phyloP scores from a whole-genome alignment of 1,140 invertebrate genomes.

The Heliconius nattereri region DNA sequence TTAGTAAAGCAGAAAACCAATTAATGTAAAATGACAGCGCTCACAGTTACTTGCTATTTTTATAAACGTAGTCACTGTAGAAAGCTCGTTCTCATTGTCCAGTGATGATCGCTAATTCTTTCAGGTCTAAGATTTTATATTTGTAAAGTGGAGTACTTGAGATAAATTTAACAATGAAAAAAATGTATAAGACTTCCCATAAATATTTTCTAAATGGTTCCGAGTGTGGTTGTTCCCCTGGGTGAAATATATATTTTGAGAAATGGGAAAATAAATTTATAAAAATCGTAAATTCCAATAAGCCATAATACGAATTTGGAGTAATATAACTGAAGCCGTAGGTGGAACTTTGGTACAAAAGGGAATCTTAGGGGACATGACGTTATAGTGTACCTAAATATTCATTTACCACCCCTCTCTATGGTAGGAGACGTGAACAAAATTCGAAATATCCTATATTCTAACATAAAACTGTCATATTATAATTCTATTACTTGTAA shows the following conservation, averaged over 20 bases:
- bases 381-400: conserved; percentile 33
- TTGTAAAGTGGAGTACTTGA: too few relatives aligned
- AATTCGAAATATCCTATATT: conserved; percentile 25
- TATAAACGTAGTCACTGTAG: conserved; percentile 35
- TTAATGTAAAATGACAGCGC: conserved; percentile 58
- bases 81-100: conserved; percentile 17
- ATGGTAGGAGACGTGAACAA: conserved; percentile 20
- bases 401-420: conserved; percentile 28
- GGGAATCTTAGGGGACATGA: conserved; percentile 17
- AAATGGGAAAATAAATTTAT: neutral
- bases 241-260: too few relatives aligned
- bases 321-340: neutral
- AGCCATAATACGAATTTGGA: neutral
- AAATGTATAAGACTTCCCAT: too few relatives aligned
- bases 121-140: neutral
- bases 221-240: too few relatives aligned
- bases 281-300: neutral
- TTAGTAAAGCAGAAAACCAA: conserved; percentile 59
- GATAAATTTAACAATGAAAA: too few relatives aligned
- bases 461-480: neutral
- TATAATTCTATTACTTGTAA: too few relatives aligned
- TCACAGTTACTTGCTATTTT: conserved; percentile 52
- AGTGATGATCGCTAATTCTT: neutral
- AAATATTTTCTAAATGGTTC: too few relatives aligned
- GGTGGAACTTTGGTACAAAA: conserved; percentile 13